Conservation (phyloP, 2,888 invertebrate species). For the Plagiodera versicolora region DNA sequence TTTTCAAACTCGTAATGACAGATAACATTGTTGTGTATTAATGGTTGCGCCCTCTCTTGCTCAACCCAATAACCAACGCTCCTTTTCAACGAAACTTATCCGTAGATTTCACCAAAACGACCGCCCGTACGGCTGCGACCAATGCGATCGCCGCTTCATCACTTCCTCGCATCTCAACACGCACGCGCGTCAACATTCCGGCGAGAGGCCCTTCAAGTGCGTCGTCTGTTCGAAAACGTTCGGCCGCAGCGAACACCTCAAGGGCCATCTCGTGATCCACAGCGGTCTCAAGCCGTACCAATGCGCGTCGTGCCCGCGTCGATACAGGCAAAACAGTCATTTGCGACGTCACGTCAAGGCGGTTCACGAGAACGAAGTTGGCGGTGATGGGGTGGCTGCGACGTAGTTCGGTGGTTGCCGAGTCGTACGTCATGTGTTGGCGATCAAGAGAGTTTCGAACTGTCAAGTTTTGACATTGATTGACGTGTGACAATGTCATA, state of each 20-base stretch:
- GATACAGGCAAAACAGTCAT: conserved; percentile 47
- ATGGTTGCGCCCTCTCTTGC: no score
- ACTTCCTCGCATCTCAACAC: conserved; percentile 46
- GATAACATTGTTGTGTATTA: no score
- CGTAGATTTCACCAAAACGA: conserved; percentile 44
- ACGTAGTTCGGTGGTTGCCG: no score
- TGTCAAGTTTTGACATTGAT: no score
- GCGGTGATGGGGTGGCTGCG: not conserved
- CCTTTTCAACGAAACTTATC: not conserved
- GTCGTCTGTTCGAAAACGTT: conserved; percentile 60
- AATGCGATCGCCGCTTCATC: conserved; percentile 44
- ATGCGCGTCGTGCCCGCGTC: conserved; percentile 56
- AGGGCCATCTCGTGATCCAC: conserved; percentile 60
- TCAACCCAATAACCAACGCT: not conserved
- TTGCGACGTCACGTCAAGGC: conserved; percentile 45
- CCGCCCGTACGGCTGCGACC: conserved; percentile 40
- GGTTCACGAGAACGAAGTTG: conserved; percentile 3
- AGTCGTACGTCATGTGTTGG: no score
- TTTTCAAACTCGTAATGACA: no score
- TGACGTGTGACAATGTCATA: no score
- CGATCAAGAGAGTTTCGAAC: no score
- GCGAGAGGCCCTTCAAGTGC: conserved; percentile 50
- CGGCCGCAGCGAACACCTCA: conserved; percentile 57
- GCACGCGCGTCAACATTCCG: conserved; percentile 45
- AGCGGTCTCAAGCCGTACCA: conserved; percentile 63